Conservation (phyloP, 1,140 invertebrate species). For the Drosophila mauritiana region DNA sequence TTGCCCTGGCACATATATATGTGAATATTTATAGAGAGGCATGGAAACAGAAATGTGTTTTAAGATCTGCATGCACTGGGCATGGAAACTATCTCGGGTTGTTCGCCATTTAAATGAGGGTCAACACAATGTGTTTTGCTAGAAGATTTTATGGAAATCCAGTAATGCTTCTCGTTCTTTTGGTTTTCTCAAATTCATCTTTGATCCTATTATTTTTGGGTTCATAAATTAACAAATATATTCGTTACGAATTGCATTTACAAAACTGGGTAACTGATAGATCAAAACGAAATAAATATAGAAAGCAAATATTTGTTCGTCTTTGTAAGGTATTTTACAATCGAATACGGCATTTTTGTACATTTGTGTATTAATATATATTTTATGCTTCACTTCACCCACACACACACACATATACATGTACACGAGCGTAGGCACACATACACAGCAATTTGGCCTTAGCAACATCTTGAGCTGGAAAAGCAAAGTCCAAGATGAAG, state of each 20-base stretch:
- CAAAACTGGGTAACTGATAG: not conserved
- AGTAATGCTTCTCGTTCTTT: not conserved
- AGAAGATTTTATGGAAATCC: not conserved
- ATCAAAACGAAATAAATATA: not conserved
- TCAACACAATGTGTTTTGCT: not conserved
- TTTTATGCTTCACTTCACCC: constrained; percentile 71
- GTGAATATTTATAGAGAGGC: constrained; percentile 42
- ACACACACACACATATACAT: constrained; percentile 2
- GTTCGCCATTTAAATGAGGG: constrained; percentile 10
- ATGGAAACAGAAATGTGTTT: constrained; percentile 28
- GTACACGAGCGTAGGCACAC: not conserved
- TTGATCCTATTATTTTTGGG: not conserved
- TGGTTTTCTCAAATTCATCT: not conserved
- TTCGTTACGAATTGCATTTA: not conserved
- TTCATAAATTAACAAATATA: not conserved
- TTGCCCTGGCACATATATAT: constrained; percentile 2
- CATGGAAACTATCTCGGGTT: constrained; percentile 9
- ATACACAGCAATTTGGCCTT: constrained; percentile 16
- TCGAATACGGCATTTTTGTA: constrained; percentile 12
- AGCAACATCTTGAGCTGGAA: constrained; percentile 74
- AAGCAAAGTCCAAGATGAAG: constrained; percentile 65
- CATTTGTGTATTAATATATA: constrained; percentile 69
- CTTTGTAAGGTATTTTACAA: constrained; percentile 9
- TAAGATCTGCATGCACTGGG: constrained; percentile 6
- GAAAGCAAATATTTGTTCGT: not conserved